phyloP scores from a whole-genome alignment of 2,888 invertebrate genomes.

The Drosophila maculinotata region DNA sequence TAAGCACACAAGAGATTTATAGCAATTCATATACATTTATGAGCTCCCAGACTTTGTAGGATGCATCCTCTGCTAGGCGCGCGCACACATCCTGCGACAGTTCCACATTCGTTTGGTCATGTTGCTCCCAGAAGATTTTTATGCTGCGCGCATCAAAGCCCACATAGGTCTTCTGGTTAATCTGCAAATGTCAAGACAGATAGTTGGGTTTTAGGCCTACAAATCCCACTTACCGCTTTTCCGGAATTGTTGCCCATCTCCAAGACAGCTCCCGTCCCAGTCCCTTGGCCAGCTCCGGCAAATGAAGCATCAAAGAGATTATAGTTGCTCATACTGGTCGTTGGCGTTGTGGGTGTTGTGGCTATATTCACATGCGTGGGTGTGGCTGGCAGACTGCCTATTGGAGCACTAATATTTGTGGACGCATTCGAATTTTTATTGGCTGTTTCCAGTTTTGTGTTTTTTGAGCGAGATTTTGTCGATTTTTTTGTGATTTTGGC shows the following conservation, averaged over 20 bases:
- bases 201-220: too few relatives aligned
- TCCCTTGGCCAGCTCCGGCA: conserved; percentile 48
- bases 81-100: conserved; percentile 82
- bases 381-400: conserved; percentile 54
- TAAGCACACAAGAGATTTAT: background rate
- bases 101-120: conserved; percentile 84
- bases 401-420: conserved; percentile 33
- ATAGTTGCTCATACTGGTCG: conserved; percentile 56
- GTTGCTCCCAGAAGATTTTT: conserved; percentile 85
- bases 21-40: conserved; percentile 75
- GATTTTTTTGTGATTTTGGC: conserved; percentile 82
- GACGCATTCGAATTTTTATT: conserved; percentile 40
- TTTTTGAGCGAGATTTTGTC: conserved; percentile 81
- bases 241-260: conserved; percentile 54
- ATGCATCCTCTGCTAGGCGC: conserved; percentile 84
- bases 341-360: conserved; percentile 79
- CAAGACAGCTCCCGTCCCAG: conserved; percentile 36
- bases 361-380: conserved; percentile 59
- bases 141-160: conserved; percentile 83
- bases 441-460: conserved; percentile 68
- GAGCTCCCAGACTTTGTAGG: conserved; percentile 85
- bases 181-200: conserved; percentile 57
- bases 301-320: conserved; percentile 75
- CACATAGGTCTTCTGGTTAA: conserved; percentile 79
- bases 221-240: conserved; percentile 25